Evolutionary conservation across 2,888 invertebrate genomes (phyloP).

Genomic region (Spodoptera exigua): DNA sequence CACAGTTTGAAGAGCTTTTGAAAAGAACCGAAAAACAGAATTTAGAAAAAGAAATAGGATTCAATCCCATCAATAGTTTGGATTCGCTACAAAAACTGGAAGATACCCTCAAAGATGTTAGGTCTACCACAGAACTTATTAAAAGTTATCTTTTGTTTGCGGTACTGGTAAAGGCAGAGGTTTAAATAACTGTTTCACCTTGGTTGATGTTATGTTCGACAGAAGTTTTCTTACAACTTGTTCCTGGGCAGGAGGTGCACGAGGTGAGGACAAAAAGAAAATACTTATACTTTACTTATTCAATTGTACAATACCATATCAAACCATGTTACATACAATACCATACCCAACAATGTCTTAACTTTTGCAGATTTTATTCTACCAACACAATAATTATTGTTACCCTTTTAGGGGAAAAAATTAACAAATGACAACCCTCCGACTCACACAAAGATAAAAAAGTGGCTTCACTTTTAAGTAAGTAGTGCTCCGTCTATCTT

Average conservation of each 20-base stretch:
- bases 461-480: too few species aligned
- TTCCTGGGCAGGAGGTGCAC: constrained; percentile 11
- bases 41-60: constrained; percentile 2
- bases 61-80: constrained; percentile 12
- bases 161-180: constrained; percentile 6
- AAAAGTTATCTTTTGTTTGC: constrained; percentile 5
- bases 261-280: constrained; percentile 4
- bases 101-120: constrained; percentile 7
- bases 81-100: constrained; percentile 8
- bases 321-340: too few species aligned
- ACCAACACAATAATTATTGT: too few species aligned
- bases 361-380: too few species aligned
- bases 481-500: too few species aligned
- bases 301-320: too few species aligned
- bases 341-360: too few species aligned
- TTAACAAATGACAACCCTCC: too few species aligned
- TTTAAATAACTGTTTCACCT: constrained; percentile 10
- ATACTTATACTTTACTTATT: too few species aligned
- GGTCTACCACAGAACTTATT: constrained; percentile 9
- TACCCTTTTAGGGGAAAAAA: too few species aligned
- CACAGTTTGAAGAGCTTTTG: constrained; percentile 9
- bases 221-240: constrained; percentile 11
- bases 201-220: constrained; percentile 9
- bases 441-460: too few species aligned
- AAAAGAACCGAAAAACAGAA: constrained; percentile 7